Percentiles rank a stretch among this genome's conserved stretches.
phyloP scores from a whole-genome alignment of 2,797 vertebrate genomes.

The Antrozous pallidus region DNA sequence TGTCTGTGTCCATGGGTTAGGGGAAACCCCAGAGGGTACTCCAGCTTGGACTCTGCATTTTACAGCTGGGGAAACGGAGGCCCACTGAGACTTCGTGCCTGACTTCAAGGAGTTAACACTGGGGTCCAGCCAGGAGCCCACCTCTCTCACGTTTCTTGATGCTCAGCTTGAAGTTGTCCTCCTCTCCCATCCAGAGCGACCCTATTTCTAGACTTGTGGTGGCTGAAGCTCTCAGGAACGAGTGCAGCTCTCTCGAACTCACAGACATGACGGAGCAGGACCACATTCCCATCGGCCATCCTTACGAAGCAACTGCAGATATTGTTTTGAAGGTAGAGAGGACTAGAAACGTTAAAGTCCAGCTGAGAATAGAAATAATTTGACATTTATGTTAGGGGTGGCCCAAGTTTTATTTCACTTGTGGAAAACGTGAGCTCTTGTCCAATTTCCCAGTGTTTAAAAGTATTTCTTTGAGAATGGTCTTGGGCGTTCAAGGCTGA shows the following conservation, averaged over 20 bases:
- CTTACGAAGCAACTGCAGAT: not conserved
- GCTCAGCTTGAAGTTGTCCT: not conserved
- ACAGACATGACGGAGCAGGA: not conserved
- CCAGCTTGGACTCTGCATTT: not conserved
- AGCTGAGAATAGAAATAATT: not conserved
- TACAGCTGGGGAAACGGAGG: not conserved
- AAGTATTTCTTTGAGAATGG: not conserved
- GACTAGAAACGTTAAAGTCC: not conserved
- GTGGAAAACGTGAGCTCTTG: too few species aligned
- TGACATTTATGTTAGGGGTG: not conserved
- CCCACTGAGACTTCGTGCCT: not conserved
- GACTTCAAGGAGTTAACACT: not conserved
- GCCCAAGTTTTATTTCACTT: not conserved
- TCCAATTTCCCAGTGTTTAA: not conserved
- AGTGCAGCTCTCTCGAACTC: not conserved
- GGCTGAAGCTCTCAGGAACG: not conserved
- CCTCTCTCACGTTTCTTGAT: not conserved
- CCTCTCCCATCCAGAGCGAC: not conserved
- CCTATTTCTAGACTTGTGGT: not conserved
- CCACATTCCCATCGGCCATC: not conserved
- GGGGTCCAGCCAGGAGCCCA: not conserved
- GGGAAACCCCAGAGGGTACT: not conserved
- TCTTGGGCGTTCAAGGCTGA: not conserved
- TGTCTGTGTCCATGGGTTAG: too few species aligned
- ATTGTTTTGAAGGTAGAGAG: not conserved